A percentile compares a stretch with the other conserved stretches of the same genome.
phyloP scores from a whole-genome alignment of 2,113 vertebrate genomes.

The Martes martes region DNA sequence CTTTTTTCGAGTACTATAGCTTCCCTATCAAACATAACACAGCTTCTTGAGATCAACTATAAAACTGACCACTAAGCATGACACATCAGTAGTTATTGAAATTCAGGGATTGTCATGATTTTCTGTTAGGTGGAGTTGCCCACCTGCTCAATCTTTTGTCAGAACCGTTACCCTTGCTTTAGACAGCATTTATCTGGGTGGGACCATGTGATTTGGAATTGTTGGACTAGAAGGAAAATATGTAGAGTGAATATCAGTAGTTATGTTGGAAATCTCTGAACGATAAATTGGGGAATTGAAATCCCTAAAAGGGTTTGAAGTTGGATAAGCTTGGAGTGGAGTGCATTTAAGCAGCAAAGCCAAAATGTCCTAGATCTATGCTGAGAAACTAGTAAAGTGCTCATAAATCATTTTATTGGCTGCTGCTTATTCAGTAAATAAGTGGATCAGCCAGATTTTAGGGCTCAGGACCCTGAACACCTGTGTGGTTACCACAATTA shows the following conservation, averaged over 20 bases:
- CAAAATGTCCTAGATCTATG: not conserved
- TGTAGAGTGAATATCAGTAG: not conserved
- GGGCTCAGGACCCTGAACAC: not conserved
- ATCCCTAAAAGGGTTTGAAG: not conserved
- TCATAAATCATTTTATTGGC: not conserved
- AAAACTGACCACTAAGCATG: not conserved
- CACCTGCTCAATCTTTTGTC: not conserved
- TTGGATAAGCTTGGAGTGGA: not conserved
- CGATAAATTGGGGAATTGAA: not conserved
- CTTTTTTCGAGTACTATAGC: not conserved
- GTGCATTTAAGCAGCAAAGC: not conserved
- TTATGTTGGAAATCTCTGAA: not conserved
- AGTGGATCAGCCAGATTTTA: not conserved
- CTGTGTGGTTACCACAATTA: not conserved
- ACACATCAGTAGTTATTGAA: not conserved
- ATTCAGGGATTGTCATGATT: not conserved
- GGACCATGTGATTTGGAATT: not conserved
- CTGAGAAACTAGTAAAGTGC: not conserved
- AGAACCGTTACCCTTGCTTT: not conserved
- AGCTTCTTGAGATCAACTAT: not conserved
- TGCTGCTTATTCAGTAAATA: not conserved
- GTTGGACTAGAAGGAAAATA: not conserved
- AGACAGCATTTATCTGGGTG: not conserved
- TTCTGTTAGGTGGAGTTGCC: not conserved
- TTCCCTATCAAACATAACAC: not conserved